Evolutionary conservation across 2,888 invertebrate genomes (phyloP).

Genomic region (Phaonia tiefii): DNA sequence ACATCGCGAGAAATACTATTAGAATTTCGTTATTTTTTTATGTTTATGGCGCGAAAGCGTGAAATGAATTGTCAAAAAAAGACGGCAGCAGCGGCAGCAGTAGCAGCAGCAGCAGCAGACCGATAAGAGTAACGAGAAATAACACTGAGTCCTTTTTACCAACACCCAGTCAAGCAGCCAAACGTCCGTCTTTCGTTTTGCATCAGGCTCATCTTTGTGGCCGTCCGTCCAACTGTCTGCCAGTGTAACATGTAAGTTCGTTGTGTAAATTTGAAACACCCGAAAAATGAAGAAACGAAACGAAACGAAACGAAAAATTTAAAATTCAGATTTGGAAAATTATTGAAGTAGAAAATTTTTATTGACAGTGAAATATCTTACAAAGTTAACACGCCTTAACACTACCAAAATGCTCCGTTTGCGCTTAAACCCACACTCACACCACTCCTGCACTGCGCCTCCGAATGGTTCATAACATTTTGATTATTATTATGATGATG

Average conservation of each 20-base stretch:
- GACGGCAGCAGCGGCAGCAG: slow-evolving; percentile 1
- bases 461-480: slow-evolving; percentile 32
- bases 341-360: slow-evolving; percentile 67
- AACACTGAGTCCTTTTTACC: slow-evolving; percentile 5
- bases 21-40: slow-evolving; percentile 33
- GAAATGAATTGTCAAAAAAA: slow-evolving; percentile 65
- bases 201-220: background rate
- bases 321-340: slow-evolving; percentile 66
- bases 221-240: background rate
- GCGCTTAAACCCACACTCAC: background rate
- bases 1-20: slow-evolving; percentile 39
- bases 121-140: background rate
- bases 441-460: background rate
- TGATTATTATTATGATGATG: slow-evolving; percentile 39
- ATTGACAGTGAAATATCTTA: slow-evolving; percentile 65
- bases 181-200: background rate
- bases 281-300: background rate
- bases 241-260: slow-evolving; percentile 13
- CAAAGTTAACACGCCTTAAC: slow-evolving; percentile 66
- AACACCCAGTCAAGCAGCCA: background rate
- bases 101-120: background rate
- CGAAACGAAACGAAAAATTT: slow-evolving; percentile 48
- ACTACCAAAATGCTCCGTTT: slow-evolving; percentile 52
- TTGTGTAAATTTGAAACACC: slow-evolving; percentile 41
- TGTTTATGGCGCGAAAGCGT: slow-evolving; percentile 63